Evolutionary conservation across 1,140 invertebrate species (phyloP).

Genomic region (Psix sp.): DNA sequence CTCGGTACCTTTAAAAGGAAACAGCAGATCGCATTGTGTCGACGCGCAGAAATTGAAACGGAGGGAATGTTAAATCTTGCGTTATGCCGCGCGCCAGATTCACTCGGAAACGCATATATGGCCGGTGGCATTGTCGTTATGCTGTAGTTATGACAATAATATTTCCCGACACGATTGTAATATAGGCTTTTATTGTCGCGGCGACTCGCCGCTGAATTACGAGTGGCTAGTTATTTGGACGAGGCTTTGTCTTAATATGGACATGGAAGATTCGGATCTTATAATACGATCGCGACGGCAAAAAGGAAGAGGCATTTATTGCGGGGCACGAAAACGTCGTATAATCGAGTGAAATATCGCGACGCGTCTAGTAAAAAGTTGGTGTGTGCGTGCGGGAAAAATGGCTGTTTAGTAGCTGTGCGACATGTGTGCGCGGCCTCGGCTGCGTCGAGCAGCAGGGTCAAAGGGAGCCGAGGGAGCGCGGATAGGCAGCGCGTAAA

Average conservation of each 20-base stretch:
- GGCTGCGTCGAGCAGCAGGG: conserved; percentile 45
- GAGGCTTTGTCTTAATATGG: conserved; percentile 37
- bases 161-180: conserved; percentile 49
- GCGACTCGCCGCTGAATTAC: conserved; percentile 1
- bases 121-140: conserved; percentile 45
- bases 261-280: not conserved
- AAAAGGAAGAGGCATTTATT: no score
- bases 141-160: conserved; percentile 52
- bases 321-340: no score
- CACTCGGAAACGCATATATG: conserved; percentile 49
- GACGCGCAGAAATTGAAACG: conserved; percentile 48
- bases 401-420: conserved; percentile 53
- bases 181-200: conserved; percentile 43
- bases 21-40: conserved; percentile 50
- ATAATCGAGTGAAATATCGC: no score
- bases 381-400: conserved; percentile 49
- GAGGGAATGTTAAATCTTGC: conserved; percentile 49
- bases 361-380: conserved; percentile 43
- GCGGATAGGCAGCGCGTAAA: conserved; percentile 57
- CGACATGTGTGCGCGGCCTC: conserved; percentile 45
- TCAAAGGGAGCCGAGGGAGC: conserved; percentile 45
- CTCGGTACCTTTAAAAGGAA: conserved; percentile 47
- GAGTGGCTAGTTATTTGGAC: conserved; percentile 11
- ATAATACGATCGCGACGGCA: no score
- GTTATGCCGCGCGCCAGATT: conserved; percentile 52